phyloP scores from a whole-genome alignment of 30 jellyfish, hydroid and myxozoan species.

The Mastigias papua region DNA sequence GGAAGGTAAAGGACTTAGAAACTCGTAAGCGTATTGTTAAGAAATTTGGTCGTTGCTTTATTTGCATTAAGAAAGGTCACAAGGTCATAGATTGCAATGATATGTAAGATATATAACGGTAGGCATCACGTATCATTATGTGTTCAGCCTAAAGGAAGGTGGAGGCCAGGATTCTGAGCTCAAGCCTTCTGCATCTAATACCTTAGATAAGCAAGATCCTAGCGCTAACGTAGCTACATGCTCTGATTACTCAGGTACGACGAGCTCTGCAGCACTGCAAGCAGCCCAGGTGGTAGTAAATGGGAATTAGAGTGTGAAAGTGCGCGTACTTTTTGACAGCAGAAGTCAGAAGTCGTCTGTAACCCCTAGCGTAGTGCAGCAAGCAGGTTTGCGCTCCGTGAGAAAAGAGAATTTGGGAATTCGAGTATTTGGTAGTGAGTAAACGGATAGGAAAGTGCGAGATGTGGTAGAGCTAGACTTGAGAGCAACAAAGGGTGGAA shows the following conservation, averaged over 20 bases:
- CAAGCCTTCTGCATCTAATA: background rate
- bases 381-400: slow-evolving; percentile 16
- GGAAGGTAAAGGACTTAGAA: slow-evolving; percentile 1
- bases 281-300: slow-evolving; percentile 27
- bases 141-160: background rate
- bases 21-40: background rate
- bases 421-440: slow-evolving; percentile 3
- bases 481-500: background rate
- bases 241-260: background rate
- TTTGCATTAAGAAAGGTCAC: slow-evolving; percentile 21
- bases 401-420: slow-evolving; percentile 18
- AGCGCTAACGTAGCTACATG: background rate
- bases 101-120: background rate
- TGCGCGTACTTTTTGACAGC: slow-evolving; percentile 37
- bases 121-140: slow-evolving; percentile 30
- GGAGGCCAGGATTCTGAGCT: background rate
- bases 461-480: slow-evolving; percentile 30
- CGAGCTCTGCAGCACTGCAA: slow-evolving; percentile 20
- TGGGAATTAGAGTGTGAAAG: background rate
- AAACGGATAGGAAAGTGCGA: background rate
- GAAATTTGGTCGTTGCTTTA: slow-evolving; percentile 21
- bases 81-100: slow-evolving; percentile 11
- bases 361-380: slow-evolving; percentile 30
- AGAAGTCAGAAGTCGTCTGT: slow-evolving; percentile 46
- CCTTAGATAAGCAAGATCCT: background rate